phyloP scores from a whole-genome alignment of 2,888 invertebrate species.

The Himalopsyche tibetana region DNA sequence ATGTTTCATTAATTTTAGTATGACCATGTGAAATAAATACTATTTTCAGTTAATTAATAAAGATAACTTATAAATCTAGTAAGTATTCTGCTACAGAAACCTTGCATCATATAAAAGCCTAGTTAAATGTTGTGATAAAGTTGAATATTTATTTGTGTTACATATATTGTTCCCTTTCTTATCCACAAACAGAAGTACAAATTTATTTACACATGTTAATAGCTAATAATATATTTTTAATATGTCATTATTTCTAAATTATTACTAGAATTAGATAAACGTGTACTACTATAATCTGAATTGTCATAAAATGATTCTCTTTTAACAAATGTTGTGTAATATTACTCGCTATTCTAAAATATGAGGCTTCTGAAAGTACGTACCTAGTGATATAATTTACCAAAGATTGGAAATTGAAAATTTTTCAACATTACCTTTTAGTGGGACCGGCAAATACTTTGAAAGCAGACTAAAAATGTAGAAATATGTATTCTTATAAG shows the following conservation, averaged over 20 bases:
- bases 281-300: not conserved
- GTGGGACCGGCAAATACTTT: not conserved
- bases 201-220: conserved; percentile 40
- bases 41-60: too few species aligned
- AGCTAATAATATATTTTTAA: conserved; percentile 9
- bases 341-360: not conserved
- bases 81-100: not conserved
- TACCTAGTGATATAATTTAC: not conserved
- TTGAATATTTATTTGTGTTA: conserved; percentile 32
- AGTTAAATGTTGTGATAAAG: conserved; percentile 44
- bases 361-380: not conserved
- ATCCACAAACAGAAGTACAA: conserved; percentile 45
- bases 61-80: too few species aligned
- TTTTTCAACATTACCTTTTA: not conserved
- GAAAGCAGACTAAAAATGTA: not conserved
- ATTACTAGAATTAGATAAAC: conserved; percentile 4
- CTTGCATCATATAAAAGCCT: conserved; percentile 20
- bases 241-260: conserved; percentile 13
- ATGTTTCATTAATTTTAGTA: not conserved
- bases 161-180: conserved; percentile 28
- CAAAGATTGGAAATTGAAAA: not conserved
- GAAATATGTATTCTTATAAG: not conserved
- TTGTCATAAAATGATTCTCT: not conserved
- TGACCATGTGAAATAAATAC: too few species aligned
- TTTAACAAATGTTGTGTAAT: not conserved